A percentile compares a stretch with the other conserved stretches of the same genome.
These are phyloP conservation scores for Euwallacea fornicatus DNA, from an alignment of 1,140 invertebrate species.

Conservation along the genomic window DNA sequence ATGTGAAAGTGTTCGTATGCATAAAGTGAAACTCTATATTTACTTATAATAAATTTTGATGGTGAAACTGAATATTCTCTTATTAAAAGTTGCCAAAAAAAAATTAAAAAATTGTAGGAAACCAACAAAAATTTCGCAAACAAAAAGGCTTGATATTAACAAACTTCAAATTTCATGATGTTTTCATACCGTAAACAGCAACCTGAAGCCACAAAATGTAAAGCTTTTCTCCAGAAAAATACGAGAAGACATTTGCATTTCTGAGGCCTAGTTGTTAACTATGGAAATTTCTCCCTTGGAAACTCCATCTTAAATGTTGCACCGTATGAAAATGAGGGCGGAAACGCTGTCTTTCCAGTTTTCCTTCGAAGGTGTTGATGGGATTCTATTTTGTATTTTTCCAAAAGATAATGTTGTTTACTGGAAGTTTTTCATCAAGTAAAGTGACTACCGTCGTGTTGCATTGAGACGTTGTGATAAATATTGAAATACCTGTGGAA, in stretches of 20 bases:
- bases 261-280: conserved; percentile 4
- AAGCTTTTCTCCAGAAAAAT: background rate
- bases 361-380: background rate
- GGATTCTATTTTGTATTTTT: conserved; percentile 4
- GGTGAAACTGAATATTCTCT: too few relatives aligned
- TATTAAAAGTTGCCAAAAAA: too few relatives aligned
- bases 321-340: conserved; percentile 3
- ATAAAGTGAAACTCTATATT: too few relatives aligned
- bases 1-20: too few relatives aligned
- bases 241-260: conserved; percentile 1
- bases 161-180: too few relatives aligned
- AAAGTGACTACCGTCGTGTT: too few relatives aligned
- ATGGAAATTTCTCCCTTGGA: conserved; percentile 1
- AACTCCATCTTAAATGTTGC: background rate
- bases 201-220: background rate
- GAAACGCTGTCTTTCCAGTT: background rate
- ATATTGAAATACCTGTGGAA: background rate
- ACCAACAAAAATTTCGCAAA: too few relatives aligned
- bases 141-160: too few relatives aligned
- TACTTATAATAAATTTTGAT: too few relatives aligned
- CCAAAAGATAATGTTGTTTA: background rate
- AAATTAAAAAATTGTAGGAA: too few relatives aligned
- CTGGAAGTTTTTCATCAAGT: background rate
- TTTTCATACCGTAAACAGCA: too few relatives aligned
- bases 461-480: too few relatives aligned